phyloP scores from a whole-genome alignment of 2,797 vertebrate genomes.

The Betta splendens region DNA sequence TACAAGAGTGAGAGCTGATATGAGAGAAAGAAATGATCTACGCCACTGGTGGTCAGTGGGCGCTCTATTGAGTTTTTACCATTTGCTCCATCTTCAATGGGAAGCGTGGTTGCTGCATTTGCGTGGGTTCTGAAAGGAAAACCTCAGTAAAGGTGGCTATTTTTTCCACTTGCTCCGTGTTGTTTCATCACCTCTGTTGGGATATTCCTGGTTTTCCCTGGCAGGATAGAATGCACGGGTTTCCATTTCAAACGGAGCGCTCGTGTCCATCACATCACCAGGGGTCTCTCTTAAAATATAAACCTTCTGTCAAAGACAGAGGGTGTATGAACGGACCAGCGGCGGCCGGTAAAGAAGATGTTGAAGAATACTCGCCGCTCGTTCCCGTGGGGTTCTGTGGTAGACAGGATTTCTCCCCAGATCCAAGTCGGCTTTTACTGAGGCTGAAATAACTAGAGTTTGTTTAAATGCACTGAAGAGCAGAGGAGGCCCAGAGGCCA shows the following conservation, averaged over 20 bases:
- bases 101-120: conserved; percentile 71
- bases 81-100: conserved; percentile 65
- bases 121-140: conserved; percentile 79
- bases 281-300: conserved; percentile 82
- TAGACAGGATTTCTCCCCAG: conserved; percentile 64
- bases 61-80: conserved; percentile 68
- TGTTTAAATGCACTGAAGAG: conserved; percentile 66
- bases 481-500: conserved; percentile 44
- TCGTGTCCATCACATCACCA: conserved; percentile 78
- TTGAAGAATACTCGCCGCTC: conserved; percentile 68
- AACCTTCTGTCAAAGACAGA: conserved; percentile 74
- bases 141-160: conserved; percentile 81
- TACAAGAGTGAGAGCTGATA: conserved; percentile 74
- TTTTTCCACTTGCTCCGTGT: conserved; percentile 79
- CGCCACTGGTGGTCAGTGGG: conserved; percentile 59
- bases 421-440: conserved; percentile 69
- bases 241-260: conserved; percentile 82
- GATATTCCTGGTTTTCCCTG: conserved; percentile 72
- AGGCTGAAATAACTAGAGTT: conserved; percentile 70
- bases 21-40: conserved; percentile 58
- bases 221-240: conserved; percentile 73
- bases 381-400: conserved; percentile 62
- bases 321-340: conserved; percentile 57
- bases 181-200: conserved; percentile 70
- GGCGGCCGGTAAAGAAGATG: conserved; percentile 60